Evolutionary conservation across 2,113 vertebrate species (phyloP).

Genomic region (Nothocercus nigrocapillus): DNA sequence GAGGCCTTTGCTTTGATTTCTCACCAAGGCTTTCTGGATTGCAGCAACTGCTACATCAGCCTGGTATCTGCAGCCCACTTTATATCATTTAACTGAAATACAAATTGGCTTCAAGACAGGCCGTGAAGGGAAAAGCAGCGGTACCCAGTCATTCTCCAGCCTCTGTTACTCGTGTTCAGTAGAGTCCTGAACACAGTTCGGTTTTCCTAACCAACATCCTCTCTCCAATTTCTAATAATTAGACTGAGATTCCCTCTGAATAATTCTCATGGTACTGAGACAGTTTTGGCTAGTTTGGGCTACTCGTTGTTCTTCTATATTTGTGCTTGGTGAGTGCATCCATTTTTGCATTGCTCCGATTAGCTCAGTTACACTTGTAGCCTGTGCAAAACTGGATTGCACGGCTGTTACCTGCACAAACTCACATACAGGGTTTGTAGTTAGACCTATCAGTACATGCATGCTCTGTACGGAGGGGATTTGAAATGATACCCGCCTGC

Average conservation of each 20-base stretch:
- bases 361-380: background rate
- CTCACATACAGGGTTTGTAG: background rate
- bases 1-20: background rate
- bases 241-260: background rate
- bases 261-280: background rate
- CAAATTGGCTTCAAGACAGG: accelerated
- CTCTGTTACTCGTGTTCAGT: background rate
- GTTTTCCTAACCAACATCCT: background rate
- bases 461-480: background rate
- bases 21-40: background rate
- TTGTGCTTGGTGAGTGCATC: accelerated
- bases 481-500: accelerated
- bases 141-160: background rate
- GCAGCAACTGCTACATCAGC: accelerated
- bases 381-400: background rate
- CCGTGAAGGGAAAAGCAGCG: background rate
- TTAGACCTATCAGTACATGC: background rate
- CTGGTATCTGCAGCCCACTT: background rate
- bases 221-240: background rate
- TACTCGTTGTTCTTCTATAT: background rate
- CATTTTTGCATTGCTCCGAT: background rate
- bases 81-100: accelerated
- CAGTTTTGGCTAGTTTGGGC: background rate
- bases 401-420: background rate
- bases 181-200: background rate